Evolutionary conservation across 2,797 vertebrate genomes (phyloP).

Genomic region (Arctocebus calabarensis): DNA sequence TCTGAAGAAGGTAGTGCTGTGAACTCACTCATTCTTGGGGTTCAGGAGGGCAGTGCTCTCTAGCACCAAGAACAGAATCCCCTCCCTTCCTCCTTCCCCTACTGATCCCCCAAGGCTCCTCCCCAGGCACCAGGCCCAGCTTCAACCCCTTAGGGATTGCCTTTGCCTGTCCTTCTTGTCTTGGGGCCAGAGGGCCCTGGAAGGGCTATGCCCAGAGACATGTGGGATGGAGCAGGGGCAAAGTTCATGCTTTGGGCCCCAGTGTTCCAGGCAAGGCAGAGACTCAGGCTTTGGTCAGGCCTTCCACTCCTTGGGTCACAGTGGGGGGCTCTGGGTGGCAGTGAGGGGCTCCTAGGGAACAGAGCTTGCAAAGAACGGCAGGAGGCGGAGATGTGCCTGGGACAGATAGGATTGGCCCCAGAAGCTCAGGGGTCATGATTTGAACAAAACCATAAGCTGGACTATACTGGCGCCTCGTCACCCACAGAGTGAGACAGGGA

Average conservation of each 20-base stretch:
- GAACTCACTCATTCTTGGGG: background rate
- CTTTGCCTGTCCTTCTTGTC: background rate
- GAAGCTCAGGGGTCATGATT: background rate
- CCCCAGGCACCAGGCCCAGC: background rate
- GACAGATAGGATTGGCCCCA: accelerated
- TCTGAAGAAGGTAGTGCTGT: background rate
- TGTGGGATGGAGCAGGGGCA: background rate
- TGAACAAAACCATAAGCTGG: background rate
- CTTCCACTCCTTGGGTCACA: background rate
- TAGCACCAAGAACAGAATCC: background rate
- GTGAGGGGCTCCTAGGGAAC: too few relatives aligned
- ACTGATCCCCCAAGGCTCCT: background rate
- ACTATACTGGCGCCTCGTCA: background rate
- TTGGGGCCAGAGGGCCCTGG: accelerated
- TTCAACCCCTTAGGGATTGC: accelerated
- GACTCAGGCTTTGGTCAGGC: background rate
- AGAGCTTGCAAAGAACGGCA: background rate
- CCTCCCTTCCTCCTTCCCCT: background rate
- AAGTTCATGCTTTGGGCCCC: background rate
- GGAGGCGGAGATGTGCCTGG: background rate
- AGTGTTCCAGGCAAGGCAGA: background rate
- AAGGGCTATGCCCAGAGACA: background rate
- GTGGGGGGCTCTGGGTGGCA: accelerated
- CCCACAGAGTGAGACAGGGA: background rate
- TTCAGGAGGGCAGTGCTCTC: accelerated